Percentiles rank a stretch among this genome's conserved stretches.
These are phyloP conservation scores for Venturia canescens DNA, from an alignment of 1,140 invertebrate genomes.

Conservation along the genomic window DNA sequence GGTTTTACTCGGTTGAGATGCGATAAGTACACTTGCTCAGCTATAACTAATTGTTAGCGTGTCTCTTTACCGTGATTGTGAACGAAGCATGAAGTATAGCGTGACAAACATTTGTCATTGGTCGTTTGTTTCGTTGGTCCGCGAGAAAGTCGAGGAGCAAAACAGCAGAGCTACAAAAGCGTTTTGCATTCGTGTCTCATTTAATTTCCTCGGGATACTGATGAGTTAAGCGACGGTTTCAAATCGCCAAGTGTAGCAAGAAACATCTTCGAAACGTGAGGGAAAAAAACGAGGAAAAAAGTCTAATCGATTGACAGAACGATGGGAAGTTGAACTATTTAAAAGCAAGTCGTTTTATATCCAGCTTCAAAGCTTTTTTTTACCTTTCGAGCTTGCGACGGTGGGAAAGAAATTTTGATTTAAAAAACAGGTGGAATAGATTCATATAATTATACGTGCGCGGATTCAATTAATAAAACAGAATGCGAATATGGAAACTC, in stretches of 20 bases:
- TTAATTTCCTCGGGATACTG: background rate
- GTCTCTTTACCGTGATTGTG: constrained; percentile 37
- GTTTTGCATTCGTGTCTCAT: background rate
- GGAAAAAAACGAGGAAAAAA: background rate
- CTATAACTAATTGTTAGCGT: constrained; percentile 36
- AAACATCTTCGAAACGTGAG: background rate
- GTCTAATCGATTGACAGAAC: no score
- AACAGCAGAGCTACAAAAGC: background rate
- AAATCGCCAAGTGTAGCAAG: background rate
- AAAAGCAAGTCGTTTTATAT: no score
- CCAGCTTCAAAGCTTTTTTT: no score
- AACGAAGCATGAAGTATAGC: constrained; percentile 30
- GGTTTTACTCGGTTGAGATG: constrained; percentile 20
- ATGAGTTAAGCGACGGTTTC: background rate
- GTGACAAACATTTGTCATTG: constrained; percentile 37
- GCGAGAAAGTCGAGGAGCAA: background rate
- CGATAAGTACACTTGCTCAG: constrained; percentile 24
- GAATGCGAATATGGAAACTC: background rate
- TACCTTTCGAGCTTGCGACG: no score
- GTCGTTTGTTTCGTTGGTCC: background rate
- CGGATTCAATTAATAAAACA: no score
- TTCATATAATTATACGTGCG: no score
- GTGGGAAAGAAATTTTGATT: no score
- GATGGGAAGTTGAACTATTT: no score
- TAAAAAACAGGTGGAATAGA: no score